phyloP scores from a whole-genome alignment of 2,797 vertebrate species.

The Limosa lapponica region DNA sequence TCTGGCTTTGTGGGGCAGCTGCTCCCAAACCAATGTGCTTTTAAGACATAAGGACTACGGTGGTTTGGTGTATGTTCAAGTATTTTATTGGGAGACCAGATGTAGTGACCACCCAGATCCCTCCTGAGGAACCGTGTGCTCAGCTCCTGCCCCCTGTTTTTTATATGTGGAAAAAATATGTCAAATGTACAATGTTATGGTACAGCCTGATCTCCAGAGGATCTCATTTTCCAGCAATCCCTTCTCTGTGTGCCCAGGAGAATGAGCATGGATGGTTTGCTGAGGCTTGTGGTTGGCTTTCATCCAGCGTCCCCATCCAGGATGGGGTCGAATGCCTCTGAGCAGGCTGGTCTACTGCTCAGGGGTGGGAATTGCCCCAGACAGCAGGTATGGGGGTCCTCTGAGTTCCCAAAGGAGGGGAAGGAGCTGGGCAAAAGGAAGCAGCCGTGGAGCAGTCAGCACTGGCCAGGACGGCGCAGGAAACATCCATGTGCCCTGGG shows the following conservation, averaged over 20 bases:
- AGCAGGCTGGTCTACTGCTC: not conserved
- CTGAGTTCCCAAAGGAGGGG: not conserved
- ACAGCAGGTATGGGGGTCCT: not conserved
- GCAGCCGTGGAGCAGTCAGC: not conserved
- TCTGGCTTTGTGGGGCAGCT: not conserved
- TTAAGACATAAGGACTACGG: not conserved
- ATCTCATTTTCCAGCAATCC: not conserved
- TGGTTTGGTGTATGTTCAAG: not conserved
- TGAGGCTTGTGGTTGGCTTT: not conserved
- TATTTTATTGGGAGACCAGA: not conserved
- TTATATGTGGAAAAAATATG: not conserved
- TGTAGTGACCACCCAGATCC: not conserved
- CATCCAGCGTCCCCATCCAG: not conserved
- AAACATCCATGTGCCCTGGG: fast-evolving
- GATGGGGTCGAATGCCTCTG: not conserved
- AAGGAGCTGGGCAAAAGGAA: not conserved
- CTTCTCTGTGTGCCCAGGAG: not conserved
- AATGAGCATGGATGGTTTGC: not conserved
- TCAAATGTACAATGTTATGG: not conserved
- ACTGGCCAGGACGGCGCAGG: not conserved
- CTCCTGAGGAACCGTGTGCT: not conserved
- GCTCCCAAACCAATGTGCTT: not conserved
- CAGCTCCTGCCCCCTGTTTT: not conserved
- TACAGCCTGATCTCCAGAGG: not conserved
- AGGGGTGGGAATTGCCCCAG: not conserved